These are phyloP conservation scores for Tokudaia muenninki DNA, from an alignment of 2,797 vertebrate genomes.

Conservation along the genomic window DNA sequence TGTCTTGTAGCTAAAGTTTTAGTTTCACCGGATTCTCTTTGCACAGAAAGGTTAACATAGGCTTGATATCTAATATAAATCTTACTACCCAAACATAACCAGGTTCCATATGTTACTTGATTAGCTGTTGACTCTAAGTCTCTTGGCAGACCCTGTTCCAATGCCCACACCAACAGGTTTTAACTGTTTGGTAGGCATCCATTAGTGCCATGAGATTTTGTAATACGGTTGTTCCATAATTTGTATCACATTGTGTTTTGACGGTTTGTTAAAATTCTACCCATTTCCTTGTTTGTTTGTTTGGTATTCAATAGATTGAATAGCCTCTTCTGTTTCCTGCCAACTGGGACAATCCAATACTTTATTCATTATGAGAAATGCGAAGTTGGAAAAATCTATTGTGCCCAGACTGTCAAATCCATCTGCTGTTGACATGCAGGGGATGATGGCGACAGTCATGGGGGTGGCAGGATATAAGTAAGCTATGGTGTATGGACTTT, in stretches of 20 bases:
- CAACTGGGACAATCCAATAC: neutral
- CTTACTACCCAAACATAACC: neutral
- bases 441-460: neutral
- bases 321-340: neutral
- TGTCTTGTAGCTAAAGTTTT: neutral
- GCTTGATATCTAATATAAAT: neutral
- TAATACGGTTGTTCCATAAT: neutral
- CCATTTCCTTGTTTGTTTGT: neutral
- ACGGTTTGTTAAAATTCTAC: constrained; percentile 17
- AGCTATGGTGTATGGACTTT: neutral
- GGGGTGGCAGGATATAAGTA: neutral
- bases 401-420: neutral
- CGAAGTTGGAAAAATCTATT: neutral
- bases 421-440: neutral
- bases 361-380: neutral
- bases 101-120: neutral
- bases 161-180: neutral
- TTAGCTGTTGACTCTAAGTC: constrained; percentile 13
- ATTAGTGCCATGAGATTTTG: neutral
- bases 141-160: neutral
- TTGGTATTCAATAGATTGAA: neutral
- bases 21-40: neutral
- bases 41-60: neutral
- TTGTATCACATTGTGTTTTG: neutral
- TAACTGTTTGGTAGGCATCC: neutral